A percentile compares a stretch with the other conserved stretches of the same genome.
These are phyloP conservation scores for Diachasma alloeum DNA, from an alignment of 1,140 invertebrate species.

Conservation along the genomic window DNA sequence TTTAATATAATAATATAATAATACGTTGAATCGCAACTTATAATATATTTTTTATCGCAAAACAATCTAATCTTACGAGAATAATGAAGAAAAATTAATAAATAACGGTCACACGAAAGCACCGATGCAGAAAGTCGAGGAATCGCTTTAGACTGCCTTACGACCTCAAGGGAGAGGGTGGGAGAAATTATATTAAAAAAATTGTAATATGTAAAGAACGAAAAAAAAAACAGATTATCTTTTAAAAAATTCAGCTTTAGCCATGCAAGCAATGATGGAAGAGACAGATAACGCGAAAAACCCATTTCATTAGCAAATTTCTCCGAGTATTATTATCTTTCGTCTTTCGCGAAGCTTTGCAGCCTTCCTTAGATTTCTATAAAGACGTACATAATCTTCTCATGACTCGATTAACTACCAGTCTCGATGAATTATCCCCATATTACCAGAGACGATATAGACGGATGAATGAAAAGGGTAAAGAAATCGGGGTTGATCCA, in stretches of 20 bases:
- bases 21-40: slow-evolving; percentile 30
- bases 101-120: slow-evolving; percentile 13
- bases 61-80: slow-evolving; percentile 25
- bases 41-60: slow-evolving; percentile 38
- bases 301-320: slow-evolving; percentile 18
- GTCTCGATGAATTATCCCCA: background rate
- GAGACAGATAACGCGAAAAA: background rate
- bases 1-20: slow-evolving; percentile 30
- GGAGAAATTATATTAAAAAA: slow-evolving; percentile 14
- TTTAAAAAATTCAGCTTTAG: slow-evolving; percentile 20
- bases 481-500: background rate
- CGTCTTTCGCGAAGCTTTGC: slow-evolving; percentile 21
- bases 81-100: background rate
- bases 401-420: background rate
- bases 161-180: slow-evolving; percentile 4
- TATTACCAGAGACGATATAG: background rate
- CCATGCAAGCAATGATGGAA: slow-evolving; percentile 3
- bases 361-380: slow-evolving; percentile 20
- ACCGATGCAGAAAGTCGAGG: slow-evolving; percentile 8
- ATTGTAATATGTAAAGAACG: background rate
- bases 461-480: background rate
- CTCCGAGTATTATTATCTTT: slow-evolving; percentile 19
- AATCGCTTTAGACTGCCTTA: slow-evolving; percentile 31
- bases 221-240: slow-evolving; percentile 3
- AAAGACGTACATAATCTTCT: background rate